Base-by-base conservation (phyloP, 1,140 invertebrate genomes). In the Drosophila takahashii region DNA sequence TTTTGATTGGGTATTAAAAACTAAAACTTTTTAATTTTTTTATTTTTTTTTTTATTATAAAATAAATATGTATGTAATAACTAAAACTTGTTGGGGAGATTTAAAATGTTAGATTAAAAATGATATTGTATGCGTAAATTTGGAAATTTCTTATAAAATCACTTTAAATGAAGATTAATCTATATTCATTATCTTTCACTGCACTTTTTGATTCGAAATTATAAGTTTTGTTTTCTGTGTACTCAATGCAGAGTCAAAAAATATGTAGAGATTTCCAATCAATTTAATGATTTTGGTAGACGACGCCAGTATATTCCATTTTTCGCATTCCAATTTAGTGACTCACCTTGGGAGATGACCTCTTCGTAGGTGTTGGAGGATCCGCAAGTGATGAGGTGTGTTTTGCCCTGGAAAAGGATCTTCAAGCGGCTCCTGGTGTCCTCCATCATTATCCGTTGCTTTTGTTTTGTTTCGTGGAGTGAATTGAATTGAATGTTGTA, bases 331-430 rank as follows among this genome's bases (percentile, higher is more conserved):
- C 16, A 44, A 10, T 44, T 44, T 16, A 8, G 41, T 44, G 32
- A 29, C 77, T 69, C 59, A 90, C 85, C 81, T 75, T 81, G 67
- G 7, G 45, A 64, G 6, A 86, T 84, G 18, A 90, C 72, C 10
- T 78, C 66, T 4, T 79, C 74, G 36, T 89, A 91, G 13, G 44
- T 75, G 60, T 69, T 77, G 29, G 45, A 58, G 3, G 65, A 36
- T 26, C 81, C 70, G 41, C 75, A 91, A 6, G 71, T 56, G 4
- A 91, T 57, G 9, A 69, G 58, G 32, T 47, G 54, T 1, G 73
- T 44, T 22, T 81, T 62, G 34, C 80, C 80, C 10, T 76, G 83
- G 42, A 77, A 91, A 8, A 76, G 72, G 41, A 91, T 67, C 72
- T 85, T 90, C 7, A 75, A 48, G 41, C 78, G 66, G 58, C 53